Base-by-base conservation (phyloP, 2,113 vertebrate species). In the Nothocercus julius region DNA sequence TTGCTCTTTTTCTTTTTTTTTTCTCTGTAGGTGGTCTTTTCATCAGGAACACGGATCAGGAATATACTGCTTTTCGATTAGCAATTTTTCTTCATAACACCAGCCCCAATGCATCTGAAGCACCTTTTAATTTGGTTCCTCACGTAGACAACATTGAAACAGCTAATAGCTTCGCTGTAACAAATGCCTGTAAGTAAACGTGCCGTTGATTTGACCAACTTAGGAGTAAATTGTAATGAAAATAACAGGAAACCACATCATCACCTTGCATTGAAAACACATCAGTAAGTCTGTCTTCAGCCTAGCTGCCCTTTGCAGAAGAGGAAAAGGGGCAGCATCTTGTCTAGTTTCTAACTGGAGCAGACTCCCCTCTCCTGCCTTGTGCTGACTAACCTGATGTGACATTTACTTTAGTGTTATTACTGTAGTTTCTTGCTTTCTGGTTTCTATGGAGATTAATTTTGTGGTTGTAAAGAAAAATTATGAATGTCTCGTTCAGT, bases 41-140 rank as follows among this genome's bases (percentile, higher is more conserved):
- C 98, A 99, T 99, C 98, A 98, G 99, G 98, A 99, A 99, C 98
- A 99, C 99, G 93, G 99, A 99, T 98, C 99, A 99, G 98, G 99
- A 99, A 98, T 99, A 99, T 96, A 99, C 99, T 84, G 99, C 99
- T 85, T 99, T 99, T 95, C 98, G 99, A 92, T 98, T 99, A 97
- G 99, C 99, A 86, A 99, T 99, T 98, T 99, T 99, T 98, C 99
- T 99, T 94, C 99, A 99, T 98, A 99, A 99, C 97, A 99, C 99
- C 98, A 99, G 99, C 97, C 99, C 99, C 68, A 99, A 99, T 91
- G 99, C 98, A 72, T 99, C 99, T 0, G 99, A 99, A 98, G 99
- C 99, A 90, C 99, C 99, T 94, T 99, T 99, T 97, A 99, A 99
- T 98, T 98, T 99, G 98, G 99, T 99, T 95, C 99, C 99, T 94